Evolutionary conservation across 2,888 invertebrate genomes (phyloP).

Genomic region (Operophtera brumata): DNA sequence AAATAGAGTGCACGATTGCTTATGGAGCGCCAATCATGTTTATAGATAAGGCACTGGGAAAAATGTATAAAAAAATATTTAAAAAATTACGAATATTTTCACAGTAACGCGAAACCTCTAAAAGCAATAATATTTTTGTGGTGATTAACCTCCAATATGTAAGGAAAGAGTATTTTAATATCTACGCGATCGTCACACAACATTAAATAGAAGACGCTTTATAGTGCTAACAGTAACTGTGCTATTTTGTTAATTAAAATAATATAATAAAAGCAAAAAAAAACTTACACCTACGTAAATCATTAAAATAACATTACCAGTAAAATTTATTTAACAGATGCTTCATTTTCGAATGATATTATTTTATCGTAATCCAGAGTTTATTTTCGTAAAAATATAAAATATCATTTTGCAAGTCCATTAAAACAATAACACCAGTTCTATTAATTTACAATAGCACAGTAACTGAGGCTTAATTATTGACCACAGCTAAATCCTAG

Average conservation of each 20-base stretch:
- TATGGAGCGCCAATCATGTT: slow-evolving; percentile 57
- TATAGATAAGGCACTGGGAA: slow-evolving; percentile 41
- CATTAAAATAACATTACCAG: background rate
- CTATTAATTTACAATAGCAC: slow-evolving; percentile 49
- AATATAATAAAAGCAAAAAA: slow-evolving; percentile 2
- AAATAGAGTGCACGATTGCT: slow-evolving; percentile 77
- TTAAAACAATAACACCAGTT: background rate
- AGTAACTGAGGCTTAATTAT: slow-evolving; percentile 59
- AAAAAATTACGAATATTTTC: slow-evolving; percentile 62
- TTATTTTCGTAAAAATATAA: slow-evolving; percentile 31
- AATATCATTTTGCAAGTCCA: slow-evolving; percentile 17
- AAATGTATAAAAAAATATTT: slow-evolving; percentile 37
- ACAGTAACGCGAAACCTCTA: slow-evolving; percentile 67
- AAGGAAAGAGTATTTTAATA: slow-evolving; percentile 72
- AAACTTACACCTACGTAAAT: background rate
- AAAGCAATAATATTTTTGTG: slow-evolving; percentile 79
- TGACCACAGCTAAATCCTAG: slow-evolving; percentile 78
- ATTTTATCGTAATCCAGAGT: slow-evolving; percentile 10
- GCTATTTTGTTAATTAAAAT: slow-evolving; percentile 43
- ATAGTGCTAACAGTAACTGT: slow-evolving; percentile 60
- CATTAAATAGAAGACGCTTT: slow-evolving; percentile 61
- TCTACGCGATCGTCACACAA: slow-evolving; percentile 67
- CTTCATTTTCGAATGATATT: slow-evolving; percentile 7
- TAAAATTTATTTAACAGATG: background rate
- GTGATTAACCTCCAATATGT: slow-evolving; percentile 61